phyloP scores from a whole-genome alignment of 2,888 invertebrate genomes.

The Epirrhoe alternata region DNA sequence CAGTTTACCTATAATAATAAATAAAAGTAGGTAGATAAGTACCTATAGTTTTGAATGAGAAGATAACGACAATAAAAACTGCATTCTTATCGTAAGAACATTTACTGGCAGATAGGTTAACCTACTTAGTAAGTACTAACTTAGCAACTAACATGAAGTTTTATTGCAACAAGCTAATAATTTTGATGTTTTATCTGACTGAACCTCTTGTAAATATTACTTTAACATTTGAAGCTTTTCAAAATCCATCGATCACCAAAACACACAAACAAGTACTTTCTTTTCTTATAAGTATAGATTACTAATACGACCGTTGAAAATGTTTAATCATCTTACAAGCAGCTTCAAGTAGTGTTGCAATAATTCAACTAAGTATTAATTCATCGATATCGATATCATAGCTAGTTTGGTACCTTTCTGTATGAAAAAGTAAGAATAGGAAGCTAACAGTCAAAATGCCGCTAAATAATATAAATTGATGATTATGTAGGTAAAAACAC shows the following conservation, averaged over 20 bases:
- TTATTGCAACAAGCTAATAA: background rate
- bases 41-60: no score
- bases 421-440: no score
- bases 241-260: slow-evolving; percentile 27
- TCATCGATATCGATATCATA: slow-evolving; percentile 17
- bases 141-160: no score
- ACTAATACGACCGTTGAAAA: slow-evolving; percentile 46
- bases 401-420: background rate
- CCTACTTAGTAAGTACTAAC: no score
- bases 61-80: no score
- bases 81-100: no score
- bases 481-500: no score
- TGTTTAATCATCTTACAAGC: slow-evolving; percentile 48
- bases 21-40: no score
- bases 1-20: slow-evolving; percentile 17
- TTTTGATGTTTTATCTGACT: background rate
- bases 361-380: background rate
- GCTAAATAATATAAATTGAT: no score
- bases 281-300: slow-evolving; percentile 40
- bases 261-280: slow-evolving; percentile 37
- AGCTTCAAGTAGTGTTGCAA: slow-evolving; percentile 18
- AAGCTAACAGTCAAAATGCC: no score
- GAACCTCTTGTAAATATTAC: background rate
- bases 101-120: no score
- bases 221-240: background rate